Percentiles rank a stretch among this genome's conserved stretches.
phyloP scores from a whole-genome alignment of 2,113 vertebrate genomes.

The Scatophagus argus region DNA sequence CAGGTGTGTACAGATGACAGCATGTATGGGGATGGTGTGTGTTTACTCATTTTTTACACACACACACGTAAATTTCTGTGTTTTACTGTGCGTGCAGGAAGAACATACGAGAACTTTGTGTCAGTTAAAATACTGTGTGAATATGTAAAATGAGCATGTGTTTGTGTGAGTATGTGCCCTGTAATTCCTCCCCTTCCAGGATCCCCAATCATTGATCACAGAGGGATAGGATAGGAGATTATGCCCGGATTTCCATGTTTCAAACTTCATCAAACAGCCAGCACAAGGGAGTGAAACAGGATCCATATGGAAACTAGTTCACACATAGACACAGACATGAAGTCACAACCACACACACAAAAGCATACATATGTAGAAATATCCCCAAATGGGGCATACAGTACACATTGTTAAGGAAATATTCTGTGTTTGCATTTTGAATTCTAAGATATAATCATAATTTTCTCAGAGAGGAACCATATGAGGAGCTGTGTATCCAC shows the following conservation, averaged over 20 bases:
- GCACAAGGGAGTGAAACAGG: conserved; percentile 26
- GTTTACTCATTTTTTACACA: no score
- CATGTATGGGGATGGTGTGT: background rate
- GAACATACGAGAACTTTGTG: conserved; percentile 30
- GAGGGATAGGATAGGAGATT: conserved; percentile 67
- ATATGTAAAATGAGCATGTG: conserved; percentile 34
- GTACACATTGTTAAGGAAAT: conserved; percentile 26
- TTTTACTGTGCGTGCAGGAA: conserved; percentile 7
- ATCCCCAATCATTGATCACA: conserved; percentile 69
- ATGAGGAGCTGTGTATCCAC: conserved; percentile 1
- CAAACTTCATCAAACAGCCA: conserved; percentile 74
- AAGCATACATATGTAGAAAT: conserved; percentile 6
- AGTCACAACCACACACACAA: conserved; percentile 17
- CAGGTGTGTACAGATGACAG: conserved; percentile 19
- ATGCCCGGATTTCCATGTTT: conserved; percentile 76
- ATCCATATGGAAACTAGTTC: conserved; percentile 31
- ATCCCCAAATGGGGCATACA: conserved; percentile 18
- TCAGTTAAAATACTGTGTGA: conserved; percentile 29
- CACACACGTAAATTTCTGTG: conserved; percentile 12
- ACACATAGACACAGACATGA: background rate
- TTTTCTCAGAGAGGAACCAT: conserved; percentile 38
- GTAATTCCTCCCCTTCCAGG: conserved; percentile 47
- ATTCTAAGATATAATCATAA: conserved; percentile 24
- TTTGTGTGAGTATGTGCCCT: conserved; percentile 17
- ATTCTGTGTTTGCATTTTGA: conserved; percentile 44